Conservation (phyloP, 2,113 vertebrate species). For the Pleuronectes platessa region DNA sequence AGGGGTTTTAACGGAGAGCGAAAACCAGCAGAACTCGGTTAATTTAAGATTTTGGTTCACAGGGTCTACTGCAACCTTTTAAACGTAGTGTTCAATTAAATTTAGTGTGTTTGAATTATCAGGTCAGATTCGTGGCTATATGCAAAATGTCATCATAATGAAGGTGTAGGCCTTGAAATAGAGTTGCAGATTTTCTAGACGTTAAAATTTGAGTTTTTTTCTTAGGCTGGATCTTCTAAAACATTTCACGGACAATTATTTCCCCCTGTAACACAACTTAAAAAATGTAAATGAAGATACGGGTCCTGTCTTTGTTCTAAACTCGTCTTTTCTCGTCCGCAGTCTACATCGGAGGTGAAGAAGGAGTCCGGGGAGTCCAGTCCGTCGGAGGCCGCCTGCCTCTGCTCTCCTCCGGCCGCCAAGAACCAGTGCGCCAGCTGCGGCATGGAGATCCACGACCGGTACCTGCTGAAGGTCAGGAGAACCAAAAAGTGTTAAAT, state of each 20-base stretch:
- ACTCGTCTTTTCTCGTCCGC: not conserved
- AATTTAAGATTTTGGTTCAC: not conserved
- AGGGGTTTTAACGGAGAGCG: not conserved
- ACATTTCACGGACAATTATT: too few relatives aligned
- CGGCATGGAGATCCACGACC: conserved; percentile 77
- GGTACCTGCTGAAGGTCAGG: conserved; percentile 77
- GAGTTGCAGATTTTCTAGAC: too few relatives aligned
- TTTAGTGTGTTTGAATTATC: not conserved
- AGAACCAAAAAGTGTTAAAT: too few relatives aligned
- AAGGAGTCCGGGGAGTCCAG: conserved; percentile 71
- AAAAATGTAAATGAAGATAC: too few relatives aligned
- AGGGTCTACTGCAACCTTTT: not conserved
- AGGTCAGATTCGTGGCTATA: not conserved
- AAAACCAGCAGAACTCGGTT: conserved; percentile 13
- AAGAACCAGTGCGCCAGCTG: conserved; percentile 77
- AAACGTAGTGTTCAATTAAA: not conserved
- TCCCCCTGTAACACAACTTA: too few relatives aligned
- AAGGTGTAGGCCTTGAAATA: too few relatives aligned
- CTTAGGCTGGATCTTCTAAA: too few relatives aligned
- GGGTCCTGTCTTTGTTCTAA: too few relatives aligned
- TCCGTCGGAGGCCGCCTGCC: conserved; percentile 67
- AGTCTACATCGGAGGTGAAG: conserved; percentile 78
- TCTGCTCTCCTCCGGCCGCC: conserved; percentile 67
- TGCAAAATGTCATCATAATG: too few relatives aligned
- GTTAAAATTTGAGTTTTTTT: too few relatives aligned